Evolutionary conservation across 2,113 vertebrate genomes (phyloP), one percentile per base, ranked within the genome.

Genomic region (Shinisaurus crocodilurus): DNA sequence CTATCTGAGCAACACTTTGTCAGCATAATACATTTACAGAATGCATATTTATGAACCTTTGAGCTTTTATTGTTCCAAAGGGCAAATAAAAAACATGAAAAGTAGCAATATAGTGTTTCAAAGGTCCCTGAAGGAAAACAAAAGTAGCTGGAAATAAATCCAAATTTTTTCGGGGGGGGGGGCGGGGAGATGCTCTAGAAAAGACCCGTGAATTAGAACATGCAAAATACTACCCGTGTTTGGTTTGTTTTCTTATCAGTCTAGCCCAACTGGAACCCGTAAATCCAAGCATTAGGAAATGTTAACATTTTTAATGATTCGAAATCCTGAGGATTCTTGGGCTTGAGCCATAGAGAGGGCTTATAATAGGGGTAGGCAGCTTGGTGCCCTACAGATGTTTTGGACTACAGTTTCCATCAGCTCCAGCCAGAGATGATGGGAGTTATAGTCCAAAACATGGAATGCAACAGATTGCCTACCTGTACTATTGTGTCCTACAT

Each of bases 1-100:
- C 97, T 97, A 97, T 97, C 97, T 96, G 96, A 96, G 96, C 96
- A 97, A 96, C 96, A 97, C 97, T 97, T 97, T 97, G 97, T 98
- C 98, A 98, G 98, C 98, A 98, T 97, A 97, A 98, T 97, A 97
- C 98, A 97, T 97, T 97, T 97, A 97, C 96, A 96, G 97, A 97
- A 98, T 98, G 98, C 98, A 98, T 98, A 98, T 98, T 98, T 98
- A 98, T 98, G 97, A 98, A 97, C 97, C 97, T 98, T 97, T 98
- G 97, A 98, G 97, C 95, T 97, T 98, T 98, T 98, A 98, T 97
- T 97, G 97, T 97, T 98, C 97, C 98, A 97, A 96, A 95, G 97
- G 97, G 97, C 98, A 97, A 97, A 97, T 98, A 98, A 98, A 98
- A 98, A 97, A 96, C 97, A 97, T 97, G 97, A 97, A 97, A 98